Evolutionary conservation across 2,888 invertebrate genomes (phyloP).

Genomic region (Protodeltote pygarga): DNA sequence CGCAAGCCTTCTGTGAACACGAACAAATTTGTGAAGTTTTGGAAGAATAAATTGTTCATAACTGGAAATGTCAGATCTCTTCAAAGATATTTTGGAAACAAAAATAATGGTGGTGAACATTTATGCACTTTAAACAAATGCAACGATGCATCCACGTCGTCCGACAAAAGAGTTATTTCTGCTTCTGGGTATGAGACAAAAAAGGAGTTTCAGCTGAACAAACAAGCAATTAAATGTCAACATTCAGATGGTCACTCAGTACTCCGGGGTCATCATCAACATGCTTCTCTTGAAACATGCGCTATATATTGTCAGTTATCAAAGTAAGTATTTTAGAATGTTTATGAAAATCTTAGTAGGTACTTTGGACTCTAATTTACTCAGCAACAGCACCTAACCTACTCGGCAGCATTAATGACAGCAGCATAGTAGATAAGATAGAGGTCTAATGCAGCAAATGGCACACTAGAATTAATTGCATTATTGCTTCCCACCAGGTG

Average conservation of each 20-base stretch:
- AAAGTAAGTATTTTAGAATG: slow-evolving; percentile 65
- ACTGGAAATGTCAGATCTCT: slow-evolving; percentile 79
- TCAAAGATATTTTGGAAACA: slow-evolving; percentile 79
- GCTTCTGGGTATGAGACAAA: slow-evolving; percentile 60
- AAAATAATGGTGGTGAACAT: slow-evolving; percentile 69
- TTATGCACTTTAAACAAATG: slow-evolving; percentile 68
- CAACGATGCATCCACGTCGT: slow-evolving; percentile 68
- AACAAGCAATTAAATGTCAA: slow-evolving; percentile 72
- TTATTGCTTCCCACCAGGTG: too few species aligned
- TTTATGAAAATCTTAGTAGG: slow-evolving; percentile 1
- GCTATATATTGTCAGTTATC: slow-evolving; percentile 82
- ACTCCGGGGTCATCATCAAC: slow-evolving; percentile 79
- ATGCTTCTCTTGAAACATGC: slow-evolving; percentile 79
- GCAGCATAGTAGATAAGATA: too few species aligned
- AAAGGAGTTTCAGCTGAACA: slow-evolving; percentile 66
- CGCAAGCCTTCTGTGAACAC: slow-evolving; percentile 72
- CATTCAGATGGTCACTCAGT: slow-evolving; percentile 81
- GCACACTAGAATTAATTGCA: too few species aligned
- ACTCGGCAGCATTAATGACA: too few species aligned
- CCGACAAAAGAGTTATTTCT: slow-evolving; percentile 60
- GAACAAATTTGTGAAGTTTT: slow-evolving; percentile 81
- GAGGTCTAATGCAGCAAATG: too few species aligned
- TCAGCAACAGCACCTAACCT: too few species aligned
- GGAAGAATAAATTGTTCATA: slow-evolving; percentile 81
- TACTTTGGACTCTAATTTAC: neutral